These are phyloP conservation scores for Luidia sarsii DNA, from an alignment of 53 echinoderm and acorn worm genomes.

Conservation along the genomic window DNA sequence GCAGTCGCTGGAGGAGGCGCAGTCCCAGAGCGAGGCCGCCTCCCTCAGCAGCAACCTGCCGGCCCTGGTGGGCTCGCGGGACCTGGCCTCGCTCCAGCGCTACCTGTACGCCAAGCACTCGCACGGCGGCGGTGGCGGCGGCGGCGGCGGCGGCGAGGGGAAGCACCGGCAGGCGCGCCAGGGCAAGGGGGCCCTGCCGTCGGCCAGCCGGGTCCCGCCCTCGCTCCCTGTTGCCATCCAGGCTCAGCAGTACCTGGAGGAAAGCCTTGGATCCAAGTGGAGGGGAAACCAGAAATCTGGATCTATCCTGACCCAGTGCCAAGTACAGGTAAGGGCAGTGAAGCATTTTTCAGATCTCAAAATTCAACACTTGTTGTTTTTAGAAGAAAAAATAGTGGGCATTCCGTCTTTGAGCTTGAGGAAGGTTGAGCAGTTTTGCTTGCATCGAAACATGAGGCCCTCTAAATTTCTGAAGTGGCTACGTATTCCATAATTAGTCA, in stretches of 20 bases:
- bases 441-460: too few relatives aligned
- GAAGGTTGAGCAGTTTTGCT: too few relatives aligned
- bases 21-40: constrained; percentile 65
- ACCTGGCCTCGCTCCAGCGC: constrained; percentile 85
- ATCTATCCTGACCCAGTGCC: constrained; percentile 52
- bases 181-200: constrained; percentile 15
- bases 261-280: constrained; percentile 74
- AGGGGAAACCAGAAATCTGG: constrained; percentile 78
- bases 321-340: constrained; percentile 60
- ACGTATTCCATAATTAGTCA: too few relatives aligned
- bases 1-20: constrained; percentile 88
- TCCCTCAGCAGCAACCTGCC: constrained; percentile 77
- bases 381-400: too few relatives aligned
- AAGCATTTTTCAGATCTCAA: too few relatives aligned
- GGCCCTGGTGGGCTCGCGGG: constrained; percentile 79
- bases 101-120: constrained; percentile 89
- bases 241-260: constrained; percentile 93
- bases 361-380: too few relatives aligned
- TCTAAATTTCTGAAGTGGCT: too few relatives aligned
- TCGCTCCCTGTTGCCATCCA: constrained; percentile 62
- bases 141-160: constrained; percentile 30
- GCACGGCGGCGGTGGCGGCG: constrained; percentile 45
- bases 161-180: constrained; percentile 67
- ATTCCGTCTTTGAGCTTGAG: too few relatives aligned
- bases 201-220: constrained; percentile 34